A percentile compares a stretch with the other conserved stretches of the same genome.
Conservation (phyloP, 2,113 vertebrate genomes). For the Eonycteris spelaea region DNA sequence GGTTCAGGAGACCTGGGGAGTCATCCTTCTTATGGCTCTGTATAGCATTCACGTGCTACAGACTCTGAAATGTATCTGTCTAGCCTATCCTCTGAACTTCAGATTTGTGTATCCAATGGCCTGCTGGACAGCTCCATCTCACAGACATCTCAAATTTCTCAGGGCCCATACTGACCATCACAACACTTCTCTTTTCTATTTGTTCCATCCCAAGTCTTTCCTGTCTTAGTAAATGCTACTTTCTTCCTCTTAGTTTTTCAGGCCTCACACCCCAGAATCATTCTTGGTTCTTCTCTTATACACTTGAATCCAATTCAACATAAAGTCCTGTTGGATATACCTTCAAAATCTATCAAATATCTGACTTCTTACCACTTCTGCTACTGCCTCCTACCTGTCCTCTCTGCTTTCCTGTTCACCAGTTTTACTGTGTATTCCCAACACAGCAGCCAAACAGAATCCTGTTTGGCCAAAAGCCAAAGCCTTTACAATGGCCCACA, state of each 20-base stretch:
- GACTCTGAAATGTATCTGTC: neutral
- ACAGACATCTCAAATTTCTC: neutral
- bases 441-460: neutral
- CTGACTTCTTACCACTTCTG: neutral
- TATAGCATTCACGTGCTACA: too few relatives aligned
- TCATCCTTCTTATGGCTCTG: neutral
- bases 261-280: neutral
- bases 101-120: neutral
- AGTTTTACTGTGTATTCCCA: neutral
- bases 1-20: neutral
- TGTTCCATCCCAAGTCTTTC: neutral
- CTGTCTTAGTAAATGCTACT: neutral
- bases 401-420: neutral
- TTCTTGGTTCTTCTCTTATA: neutral
- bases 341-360: neutral
- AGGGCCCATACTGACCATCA: neutral
- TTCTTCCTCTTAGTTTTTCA: neutral
- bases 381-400: neutral
- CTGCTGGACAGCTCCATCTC: neutral
- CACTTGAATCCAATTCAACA: neutral
- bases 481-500: neutral
- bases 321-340: neutral
- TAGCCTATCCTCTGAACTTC: neutral
- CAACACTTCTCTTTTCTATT: neutral
- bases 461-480: neutral